Conservation (phyloP, 30 jellyfish, hydroid and myxozoan species). For the Mastigias papua region DNA sequence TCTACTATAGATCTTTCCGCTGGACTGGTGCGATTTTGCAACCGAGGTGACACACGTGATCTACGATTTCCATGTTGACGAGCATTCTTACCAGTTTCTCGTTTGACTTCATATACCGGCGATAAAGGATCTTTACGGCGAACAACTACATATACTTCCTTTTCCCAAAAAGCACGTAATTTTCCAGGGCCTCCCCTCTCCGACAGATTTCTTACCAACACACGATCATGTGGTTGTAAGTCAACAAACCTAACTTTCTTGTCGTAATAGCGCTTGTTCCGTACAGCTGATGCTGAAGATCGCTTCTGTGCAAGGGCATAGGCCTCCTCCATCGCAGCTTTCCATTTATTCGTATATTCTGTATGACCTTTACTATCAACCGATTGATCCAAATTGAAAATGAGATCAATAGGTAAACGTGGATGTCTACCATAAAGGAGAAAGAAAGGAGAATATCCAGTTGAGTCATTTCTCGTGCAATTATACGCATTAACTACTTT, state of each 20-base stretch:
- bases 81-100: conserved; percentile 13
- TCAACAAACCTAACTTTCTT: not conserved
- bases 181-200: conserved; percentile 83
- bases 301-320: conserved; percentile 13
- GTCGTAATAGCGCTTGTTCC: conserved; percentile 25
- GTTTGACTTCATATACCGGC: conserved; percentile 52
- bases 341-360: conserved; percentile 31
- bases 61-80: conserved; percentile 16
- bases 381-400: not conserved
- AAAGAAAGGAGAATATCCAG: conserved; percentile 63
- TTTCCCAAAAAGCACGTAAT: conserved; percentile 49
- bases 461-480: conserved; percentile 54
- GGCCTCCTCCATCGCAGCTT: conserved; percentile 52
- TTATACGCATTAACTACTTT: conserved; percentile 58
- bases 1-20: not conserved
- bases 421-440: conserved; percentile 58
- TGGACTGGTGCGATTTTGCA: not conserved
- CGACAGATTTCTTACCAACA: conserved; percentile 43
- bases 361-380: not conserved
- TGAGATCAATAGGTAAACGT: conserved; percentile 43
- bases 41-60: conserved; percentile 12
- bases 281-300: conserved; percentile 15
- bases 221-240: conserved; percentile 52
- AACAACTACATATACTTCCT: conserved; percentile 32
- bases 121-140: conserved; percentile 24